phyloP scores from a whole-genome alignment of 1,140 invertebrate genomes.

The Cotesia vestalis region DNA sequence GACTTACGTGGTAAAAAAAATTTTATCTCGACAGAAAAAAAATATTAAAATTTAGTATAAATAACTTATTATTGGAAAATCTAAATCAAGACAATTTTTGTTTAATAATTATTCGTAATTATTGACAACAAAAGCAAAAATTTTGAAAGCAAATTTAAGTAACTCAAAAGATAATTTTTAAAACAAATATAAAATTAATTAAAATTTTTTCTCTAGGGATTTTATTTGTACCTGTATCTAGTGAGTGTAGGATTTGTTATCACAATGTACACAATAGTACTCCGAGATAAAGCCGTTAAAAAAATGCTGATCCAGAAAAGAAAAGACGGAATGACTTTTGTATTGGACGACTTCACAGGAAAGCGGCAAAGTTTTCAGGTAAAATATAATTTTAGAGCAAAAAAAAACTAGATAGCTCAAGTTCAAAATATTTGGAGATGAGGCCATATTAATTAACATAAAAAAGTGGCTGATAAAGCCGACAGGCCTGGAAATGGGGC shows the following conservation, averaged over 20 bases:
- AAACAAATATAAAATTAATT: constrained; percentile 16
- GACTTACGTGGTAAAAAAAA: no score
- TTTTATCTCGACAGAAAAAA: background rate
- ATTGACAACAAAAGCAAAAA: no score
- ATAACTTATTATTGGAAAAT: background rate
- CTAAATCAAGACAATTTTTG: background rate
- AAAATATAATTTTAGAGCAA: constrained; percentile 18
- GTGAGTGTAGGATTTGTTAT: constrained; percentile 82
- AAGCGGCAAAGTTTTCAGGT: constrained; percentile 39
- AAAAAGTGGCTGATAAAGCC: constrained; percentile 9
- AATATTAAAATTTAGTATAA: background rate
- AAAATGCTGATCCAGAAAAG: constrained; percentile 50
- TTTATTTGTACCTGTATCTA: constrained; percentile 84
- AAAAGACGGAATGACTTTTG: constrained; percentile 46
- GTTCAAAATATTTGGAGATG: background rate
- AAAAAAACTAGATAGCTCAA: background rate
- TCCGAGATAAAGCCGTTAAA: constrained; percentile 70
- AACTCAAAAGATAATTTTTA: background rate
- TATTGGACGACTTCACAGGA: constrained; percentile 37
- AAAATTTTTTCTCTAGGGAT: constrained; percentile 72
- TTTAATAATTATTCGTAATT: no score
- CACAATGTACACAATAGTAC: constrained; percentile 79
- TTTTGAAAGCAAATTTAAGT: no score
- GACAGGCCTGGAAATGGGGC: background rate
- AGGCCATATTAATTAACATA: background rate